phyloP scores from a whole-genome alignment of 2,113 vertebrate species.

The Vombatus ursinus region DNA sequence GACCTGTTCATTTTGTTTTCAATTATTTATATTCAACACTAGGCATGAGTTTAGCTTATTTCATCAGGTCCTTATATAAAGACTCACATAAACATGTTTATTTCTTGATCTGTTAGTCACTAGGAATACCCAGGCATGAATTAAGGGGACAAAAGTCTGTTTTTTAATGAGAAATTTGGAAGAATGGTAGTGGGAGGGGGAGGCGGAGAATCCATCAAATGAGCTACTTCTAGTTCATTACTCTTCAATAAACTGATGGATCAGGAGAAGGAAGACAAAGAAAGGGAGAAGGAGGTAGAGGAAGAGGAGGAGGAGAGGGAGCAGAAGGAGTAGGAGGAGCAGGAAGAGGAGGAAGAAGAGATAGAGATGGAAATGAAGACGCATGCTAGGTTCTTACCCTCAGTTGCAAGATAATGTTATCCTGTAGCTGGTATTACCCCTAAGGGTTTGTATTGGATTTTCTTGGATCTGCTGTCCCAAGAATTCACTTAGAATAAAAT shows the following conservation, averaged over 20 bases:
- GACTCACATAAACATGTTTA: conserved; percentile 47
- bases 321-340: neutral
- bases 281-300: neutral
- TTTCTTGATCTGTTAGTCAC: conserved; percentile 19
- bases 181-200: neutral
- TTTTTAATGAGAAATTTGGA: neutral
- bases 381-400: neutral
- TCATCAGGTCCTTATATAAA: conserved; percentile 31
- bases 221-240: neutral
- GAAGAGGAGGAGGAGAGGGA: neutral
- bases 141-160: neutral
- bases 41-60: neutral
- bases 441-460: neutral
- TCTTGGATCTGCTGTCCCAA: neutral
- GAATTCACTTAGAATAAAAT: neutral
- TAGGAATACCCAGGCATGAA: neutral
- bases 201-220: fast-evolving
- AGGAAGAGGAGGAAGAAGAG: neutral
- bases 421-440: neutral
- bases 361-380: neutral
- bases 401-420: neutral
- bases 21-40: conserved; percentile 17
- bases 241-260: neutral
- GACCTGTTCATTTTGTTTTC: conserved; percentile 44
- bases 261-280: neutral